Base-by-base conservation (phyloP, 2,797 vertebrate species). In the Pipistrellus nathusii region DNA sequence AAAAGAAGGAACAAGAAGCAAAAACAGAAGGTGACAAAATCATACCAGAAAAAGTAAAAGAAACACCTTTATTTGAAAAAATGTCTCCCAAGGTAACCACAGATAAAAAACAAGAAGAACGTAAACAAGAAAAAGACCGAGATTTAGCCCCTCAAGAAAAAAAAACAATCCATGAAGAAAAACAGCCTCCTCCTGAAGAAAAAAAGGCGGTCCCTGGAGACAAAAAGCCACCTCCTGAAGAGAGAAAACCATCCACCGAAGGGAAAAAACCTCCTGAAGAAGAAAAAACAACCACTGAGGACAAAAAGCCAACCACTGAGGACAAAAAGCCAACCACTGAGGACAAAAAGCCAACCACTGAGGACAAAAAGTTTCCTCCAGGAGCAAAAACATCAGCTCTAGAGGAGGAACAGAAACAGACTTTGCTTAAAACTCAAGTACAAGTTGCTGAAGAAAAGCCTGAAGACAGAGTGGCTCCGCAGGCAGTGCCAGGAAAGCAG, bases 51-150 rank as follows among this genome's bases (percentile, higher is more conserved):
- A 98, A 97, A 92, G 66, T 92, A 4, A 92, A 84, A 93, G 97
- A 97, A 91, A 85, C 85, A 55, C 48, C 92, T 77, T 96, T 96
- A 78, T 53, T 71, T 86, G 98, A 98, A 77, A 98, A 96, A 96
- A 85, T 93, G 81, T 51, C 91, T 77, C 32, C 90, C 88, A 38
- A 83, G 88, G 32, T 85, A 95, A 94, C 83, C 94, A 96, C 94
- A 94, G 98, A 97, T 72, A 94, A 97, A 89, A 98, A 97, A 86
- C 96, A 94, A 95, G 93, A 96, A 86, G 95, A 98, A 96, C 98
- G 96, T 96, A 98, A 95, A 38, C 64, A 98, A 97, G 98, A 98
- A 95, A 97, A 98, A 97, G 97, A 96, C 95, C 98, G 98, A 96
- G 97, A 97, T 97, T 27, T 97, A 76, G 44, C 77, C 38, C 55